Evolutionary conservation across 2,888 invertebrate species (phyloP).

Genomic region (Lucinisca nassula): DNA sequence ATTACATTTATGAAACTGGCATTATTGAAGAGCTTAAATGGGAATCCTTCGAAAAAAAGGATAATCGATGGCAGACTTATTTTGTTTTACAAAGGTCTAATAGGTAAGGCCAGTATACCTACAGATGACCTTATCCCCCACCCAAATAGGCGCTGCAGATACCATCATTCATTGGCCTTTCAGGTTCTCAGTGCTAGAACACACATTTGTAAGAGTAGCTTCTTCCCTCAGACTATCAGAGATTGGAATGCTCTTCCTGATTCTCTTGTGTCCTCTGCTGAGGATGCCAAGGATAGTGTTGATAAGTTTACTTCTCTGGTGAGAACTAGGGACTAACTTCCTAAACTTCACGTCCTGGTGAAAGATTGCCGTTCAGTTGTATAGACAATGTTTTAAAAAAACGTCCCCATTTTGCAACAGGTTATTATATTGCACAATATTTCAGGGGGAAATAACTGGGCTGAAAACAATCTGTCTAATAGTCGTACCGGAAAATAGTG

Average conservation of each 20-base stretch:
- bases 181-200: neutral
- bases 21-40: neutral
- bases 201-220: neutral
- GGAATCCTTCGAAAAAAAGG: neutral
- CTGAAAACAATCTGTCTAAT: too few species aligned
- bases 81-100: neutral
- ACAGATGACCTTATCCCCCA: neutral
- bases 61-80: neutral
- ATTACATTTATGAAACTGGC: slow-evolving; percentile 1
- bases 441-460: too few species aligned
- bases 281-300: neutral
- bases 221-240: neutral
- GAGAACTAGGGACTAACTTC: slow-evolving; percentile 2
- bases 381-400: too few species aligned
- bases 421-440: too few species aligned
- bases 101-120: neutral
- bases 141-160: neutral
- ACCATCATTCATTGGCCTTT: slow-evolving; percentile 1
- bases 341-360: neutral
- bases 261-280: neutral
- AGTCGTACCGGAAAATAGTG: too few species aligned
- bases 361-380: neutral
- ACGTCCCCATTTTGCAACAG: too few species aligned
- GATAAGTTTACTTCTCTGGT: neutral
- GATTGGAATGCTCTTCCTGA: neutral